Conservation (phyloP, 2,113 vertebrate genomes). For the Mormyrus lacerda region DNA sequence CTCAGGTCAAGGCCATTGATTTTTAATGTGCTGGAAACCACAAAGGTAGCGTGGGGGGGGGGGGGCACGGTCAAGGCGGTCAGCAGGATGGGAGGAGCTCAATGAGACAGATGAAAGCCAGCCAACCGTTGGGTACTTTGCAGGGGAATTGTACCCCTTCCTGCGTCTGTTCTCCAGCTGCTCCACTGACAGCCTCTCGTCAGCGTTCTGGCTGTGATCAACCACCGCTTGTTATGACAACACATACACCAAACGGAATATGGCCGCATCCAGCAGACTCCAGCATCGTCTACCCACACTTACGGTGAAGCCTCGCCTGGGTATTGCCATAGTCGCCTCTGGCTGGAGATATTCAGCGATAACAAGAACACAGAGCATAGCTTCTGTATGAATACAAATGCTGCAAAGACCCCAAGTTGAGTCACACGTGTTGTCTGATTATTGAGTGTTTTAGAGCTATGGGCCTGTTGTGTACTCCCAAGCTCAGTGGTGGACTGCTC, state of each 20-base stretch:
- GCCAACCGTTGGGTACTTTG: slow-evolving; percentile 20
- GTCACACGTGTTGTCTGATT: not conserved
- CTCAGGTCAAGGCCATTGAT: slow-evolving; percentile 19
- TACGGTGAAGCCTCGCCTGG: slow-evolving; percentile 38
- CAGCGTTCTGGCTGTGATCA: slow-evolving; percentile 34
- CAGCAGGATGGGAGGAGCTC: slow-evolving; percentile 23
- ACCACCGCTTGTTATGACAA: slow-evolving; percentile 43
- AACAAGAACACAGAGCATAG: not conserved
- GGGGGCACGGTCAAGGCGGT: slow-evolving; percentile 23
- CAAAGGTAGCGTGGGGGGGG: slow-evolving; percentile 29
- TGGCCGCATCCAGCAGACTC: slow-evolving; percentile 29
- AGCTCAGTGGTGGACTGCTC: not conserved
- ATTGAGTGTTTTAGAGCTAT: not conserved
- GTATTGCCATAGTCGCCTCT: not conserved
- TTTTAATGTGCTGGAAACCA: slow-evolving; percentile 24
- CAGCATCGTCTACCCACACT: slow-evolving; percentile 19
- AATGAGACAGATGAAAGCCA: slow-evolving; percentile 35
- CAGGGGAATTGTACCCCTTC: slow-evolving; percentile 35
- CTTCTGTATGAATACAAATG: not conserved
- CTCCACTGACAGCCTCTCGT: slow-evolving; percentile 30
- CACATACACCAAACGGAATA: slow-evolving; percentile 40
- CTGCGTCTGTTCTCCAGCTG: slow-evolving; percentile 35
- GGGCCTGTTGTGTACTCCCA: too few relatives aligned
- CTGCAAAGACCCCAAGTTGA: not conserved
- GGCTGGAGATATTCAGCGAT: slow-evolving; percentile 9